Evolutionary conservation across 2,797 vertebrate species (phyloP).

Genomic region (Rachycentron canadum): DNA sequence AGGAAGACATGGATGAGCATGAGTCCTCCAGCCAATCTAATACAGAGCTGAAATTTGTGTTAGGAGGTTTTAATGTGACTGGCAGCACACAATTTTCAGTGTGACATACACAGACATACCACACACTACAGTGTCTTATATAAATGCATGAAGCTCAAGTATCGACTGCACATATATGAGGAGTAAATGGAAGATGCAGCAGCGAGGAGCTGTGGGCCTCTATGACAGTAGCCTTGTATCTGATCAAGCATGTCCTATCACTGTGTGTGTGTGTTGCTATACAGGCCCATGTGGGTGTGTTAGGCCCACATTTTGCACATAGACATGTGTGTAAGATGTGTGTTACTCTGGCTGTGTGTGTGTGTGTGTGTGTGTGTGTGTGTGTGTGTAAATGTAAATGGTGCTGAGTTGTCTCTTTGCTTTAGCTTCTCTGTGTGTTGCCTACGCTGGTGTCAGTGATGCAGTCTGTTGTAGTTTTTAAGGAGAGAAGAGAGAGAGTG

Average conservation of each 20-base stretch:
- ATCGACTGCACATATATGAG: constrained; percentile 16
- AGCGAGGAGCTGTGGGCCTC: constrained; percentile 37
- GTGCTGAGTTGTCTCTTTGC: constrained; percentile 66
- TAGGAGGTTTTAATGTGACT: background rate
- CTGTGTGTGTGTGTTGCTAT: constrained; percentile 31
- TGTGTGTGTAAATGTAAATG: constrained; percentile 18
- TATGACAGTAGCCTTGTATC: constrained; percentile 41
- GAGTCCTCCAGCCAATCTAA: background rate
- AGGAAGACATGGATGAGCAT: background rate
- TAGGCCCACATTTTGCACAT: constrained; percentile 1
- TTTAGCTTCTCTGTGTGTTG: constrained; percentile 57
- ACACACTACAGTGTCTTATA: background rate
- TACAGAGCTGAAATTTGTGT: background rate
- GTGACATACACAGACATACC: background rate
- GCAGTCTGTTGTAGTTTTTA: constrained; percentile 71
- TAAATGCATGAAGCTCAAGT: constrained; percentile 14
- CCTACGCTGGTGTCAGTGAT: constrained; percentile 63
- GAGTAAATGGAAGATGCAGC: constrained; percentile 38
- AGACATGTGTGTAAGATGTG: constrained; percentile 13
- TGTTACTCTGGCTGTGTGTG: constrained; percentile 27
- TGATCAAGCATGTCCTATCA: constrained; percentile 42
- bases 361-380: constrained; percentile 22
- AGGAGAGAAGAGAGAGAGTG: constrained; percentile 57
- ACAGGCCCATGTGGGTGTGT: constrained; percentile 13
- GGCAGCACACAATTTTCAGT: background rate